Conservation (phyloP, 2,797 vertebrate genomes). For the Micromesistius poutassou region DNA sequence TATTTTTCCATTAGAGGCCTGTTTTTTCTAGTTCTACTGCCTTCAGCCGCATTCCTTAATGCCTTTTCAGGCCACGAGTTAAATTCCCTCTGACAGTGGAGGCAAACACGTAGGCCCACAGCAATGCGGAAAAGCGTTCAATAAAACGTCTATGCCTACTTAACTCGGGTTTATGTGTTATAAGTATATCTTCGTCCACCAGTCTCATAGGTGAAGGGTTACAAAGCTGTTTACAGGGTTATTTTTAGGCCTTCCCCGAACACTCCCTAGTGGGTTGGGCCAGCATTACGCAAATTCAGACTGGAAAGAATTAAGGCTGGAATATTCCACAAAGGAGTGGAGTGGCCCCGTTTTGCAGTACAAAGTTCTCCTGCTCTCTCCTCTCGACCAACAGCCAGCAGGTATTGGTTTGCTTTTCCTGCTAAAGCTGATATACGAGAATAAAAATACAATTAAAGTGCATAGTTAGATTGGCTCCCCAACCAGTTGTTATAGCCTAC, state of each 20-base stretch:
- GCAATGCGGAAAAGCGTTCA: too few relatives aligned
- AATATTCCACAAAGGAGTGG: slow-evolving; percentile 34
- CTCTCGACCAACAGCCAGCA: too few relatives aligned
- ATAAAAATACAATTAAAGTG: too few relatives aligned
- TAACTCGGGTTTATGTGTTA: background rate
- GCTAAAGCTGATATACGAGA: too few relatives aligned
- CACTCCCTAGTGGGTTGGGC: slow-evolving; percentile 46
- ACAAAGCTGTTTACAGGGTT: slow-evolving; percentile 29
- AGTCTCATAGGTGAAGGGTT: background rate
- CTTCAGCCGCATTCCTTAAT: slow-evolving; percentile 34
- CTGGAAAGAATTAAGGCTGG: slow-evolving; percentile 49
- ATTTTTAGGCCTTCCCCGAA: slow-evolving; percentile 49
- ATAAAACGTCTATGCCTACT: too few relatives aligned
- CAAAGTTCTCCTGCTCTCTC: too few relatives aligned
- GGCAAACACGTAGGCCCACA: too few relatives aligned
- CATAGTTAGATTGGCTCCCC: too few relatives aligned
- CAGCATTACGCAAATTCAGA: slow-evolving; percentile 27
- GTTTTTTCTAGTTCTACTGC: slow-evolving; percentile 32
- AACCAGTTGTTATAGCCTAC: too few relatives aligned
- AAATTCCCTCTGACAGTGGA: slow-evolving; percentile 1
- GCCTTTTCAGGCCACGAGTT: slow-evolving; percentile 13
- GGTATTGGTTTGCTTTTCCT: too few relatives aligned
- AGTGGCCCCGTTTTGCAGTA: too few relatives aligned
- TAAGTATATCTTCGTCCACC: too few relatives aligned
- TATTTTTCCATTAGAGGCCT: slow-evolving; percentile 43